Evolutionary conservation across 2,888 invertebrate genomes (phyloP), one percentile per base, ranked within the genome.

Genomic region (Mimumesa dahlbomi): DNA sequence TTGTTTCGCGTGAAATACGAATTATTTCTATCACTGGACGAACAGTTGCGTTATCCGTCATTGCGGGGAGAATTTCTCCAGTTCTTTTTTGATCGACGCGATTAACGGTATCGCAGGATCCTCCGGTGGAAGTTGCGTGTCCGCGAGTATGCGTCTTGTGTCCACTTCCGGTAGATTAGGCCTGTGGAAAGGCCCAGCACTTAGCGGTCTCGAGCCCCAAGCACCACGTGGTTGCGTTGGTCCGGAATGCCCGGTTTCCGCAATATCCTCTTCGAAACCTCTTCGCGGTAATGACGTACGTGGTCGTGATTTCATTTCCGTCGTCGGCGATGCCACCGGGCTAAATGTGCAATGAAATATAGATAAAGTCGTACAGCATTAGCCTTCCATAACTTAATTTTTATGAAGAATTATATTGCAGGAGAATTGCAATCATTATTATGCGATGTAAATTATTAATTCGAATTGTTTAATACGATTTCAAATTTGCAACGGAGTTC

Each of bases 31-130:
- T n/a, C n/a, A n/a, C n/a, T n/a, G n/a, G n/a, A n/a, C n/a, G n/a
- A n/a, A n/a, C n/a, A n/a, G n/a, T 49, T n/a, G 38, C 5, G 31
- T 9, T 3, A 4, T n/a, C n/a, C 14, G 21, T 36, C 54, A 78
- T 43, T 63, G 45, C 0, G 73, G 42, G 13, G 70, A 72, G 57
- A 88, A 89, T 68, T 88, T 88, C 49, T 85, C 83, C 9, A 89
- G 82, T 79, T 97, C 96, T 69, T 93, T 93, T 88, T 95, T 96
- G 84, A 97, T 96, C 73, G 96, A 95, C 43, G 94, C 93, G 81
- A 97, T 96, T 21, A 96, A 91, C 0, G 96, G 96, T 11, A 95
- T 92, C 0, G 96, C 96, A 0, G 96, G 95, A 87, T 96, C 94
- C 50, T 92, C 92, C 0, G 92, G 90, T 1, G 90, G 87, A 69